Conservation (phyloP, 2,113 vertebrate genomes). For the Paramormyrops kingsleyae region DNA sequence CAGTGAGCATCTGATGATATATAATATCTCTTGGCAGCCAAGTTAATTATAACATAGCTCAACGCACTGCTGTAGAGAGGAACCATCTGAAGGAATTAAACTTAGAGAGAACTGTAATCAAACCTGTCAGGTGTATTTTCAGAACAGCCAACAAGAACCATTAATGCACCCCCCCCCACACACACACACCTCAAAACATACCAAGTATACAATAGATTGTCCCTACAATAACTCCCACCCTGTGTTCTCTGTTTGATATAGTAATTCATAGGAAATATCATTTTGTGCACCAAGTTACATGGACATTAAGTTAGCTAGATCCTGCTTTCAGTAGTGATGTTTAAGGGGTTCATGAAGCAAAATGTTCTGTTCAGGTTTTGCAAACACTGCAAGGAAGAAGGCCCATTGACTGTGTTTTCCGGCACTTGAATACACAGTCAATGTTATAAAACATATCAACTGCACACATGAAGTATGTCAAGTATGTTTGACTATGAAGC, state of each 20-base stretch:
- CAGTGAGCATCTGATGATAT: constrained; percentile 66
- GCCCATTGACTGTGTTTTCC: neutral
- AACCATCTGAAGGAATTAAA: constrained; percentile 59
- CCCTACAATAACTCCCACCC: neutral
- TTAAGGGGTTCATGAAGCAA: neutral
- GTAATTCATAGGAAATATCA: neutral
- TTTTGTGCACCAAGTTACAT: neutral
- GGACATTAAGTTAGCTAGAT: neutral
- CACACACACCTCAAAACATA: neutral
- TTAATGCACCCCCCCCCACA: constrained; percentile 34
- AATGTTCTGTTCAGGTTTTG: neutral
- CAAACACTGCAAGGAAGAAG: neutral
- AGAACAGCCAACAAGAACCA: constrained; percentile 53
- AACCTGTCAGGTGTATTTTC: constrained; percentile 75
- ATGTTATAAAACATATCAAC: neutral
- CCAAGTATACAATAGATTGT: neutral
- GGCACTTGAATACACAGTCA: neutral
- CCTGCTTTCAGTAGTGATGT: neutral
- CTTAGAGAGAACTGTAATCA: constrained; percentile 60
- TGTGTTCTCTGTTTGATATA: neutral
- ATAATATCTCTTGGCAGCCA: constrained; percentile 83
- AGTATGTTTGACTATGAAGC: neutral
- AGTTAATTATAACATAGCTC: constrained; percentile 85
- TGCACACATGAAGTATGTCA: neutral
- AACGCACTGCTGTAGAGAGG: constrained; percentile 62